Conservation (phyloP, 2,113 vertebrate genomes). For the Murina feae region DNA sequence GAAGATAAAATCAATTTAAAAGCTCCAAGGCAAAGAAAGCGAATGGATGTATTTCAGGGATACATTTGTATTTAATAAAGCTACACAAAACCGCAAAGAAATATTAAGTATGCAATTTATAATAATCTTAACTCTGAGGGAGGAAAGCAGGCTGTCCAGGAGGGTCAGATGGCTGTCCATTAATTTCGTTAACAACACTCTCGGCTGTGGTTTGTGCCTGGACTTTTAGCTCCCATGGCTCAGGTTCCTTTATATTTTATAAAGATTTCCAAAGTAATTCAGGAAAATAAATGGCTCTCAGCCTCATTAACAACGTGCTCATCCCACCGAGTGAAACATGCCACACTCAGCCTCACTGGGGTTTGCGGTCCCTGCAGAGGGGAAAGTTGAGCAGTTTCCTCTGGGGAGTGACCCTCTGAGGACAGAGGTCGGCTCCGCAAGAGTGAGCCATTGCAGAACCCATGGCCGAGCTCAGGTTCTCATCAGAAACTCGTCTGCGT, state of each 20-base stretch:
- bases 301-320: not conserved
- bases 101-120: not conserved
- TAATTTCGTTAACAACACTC: not conserved
- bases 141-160: not conserved
- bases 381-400: not conserved
- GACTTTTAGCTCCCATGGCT: not conserved
- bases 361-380: not conserved
- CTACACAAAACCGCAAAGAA: not conserved
- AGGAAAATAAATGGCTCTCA: not conserved
- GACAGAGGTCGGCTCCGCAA: fast-evolving
- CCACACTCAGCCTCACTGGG: not conserved
- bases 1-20: not conserved
- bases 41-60: not conserved
- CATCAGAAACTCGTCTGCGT: fast-evolving
- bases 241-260: not conserved
- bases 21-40: not conserved
- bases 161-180: not conserved
- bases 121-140: not conserved
- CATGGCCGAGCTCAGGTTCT: fast-evolving
- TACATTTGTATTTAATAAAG: not conserved
- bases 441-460: not conserved
- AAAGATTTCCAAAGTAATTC: not conserved
- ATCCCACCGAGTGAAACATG: not conserved
- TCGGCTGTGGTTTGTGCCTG: not conserved
- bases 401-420: fast-evolving